phyloP scores from a whole-genome alignment of 2,888 invertebrate species.

The Eumacrocentrus americanus region DNA sequence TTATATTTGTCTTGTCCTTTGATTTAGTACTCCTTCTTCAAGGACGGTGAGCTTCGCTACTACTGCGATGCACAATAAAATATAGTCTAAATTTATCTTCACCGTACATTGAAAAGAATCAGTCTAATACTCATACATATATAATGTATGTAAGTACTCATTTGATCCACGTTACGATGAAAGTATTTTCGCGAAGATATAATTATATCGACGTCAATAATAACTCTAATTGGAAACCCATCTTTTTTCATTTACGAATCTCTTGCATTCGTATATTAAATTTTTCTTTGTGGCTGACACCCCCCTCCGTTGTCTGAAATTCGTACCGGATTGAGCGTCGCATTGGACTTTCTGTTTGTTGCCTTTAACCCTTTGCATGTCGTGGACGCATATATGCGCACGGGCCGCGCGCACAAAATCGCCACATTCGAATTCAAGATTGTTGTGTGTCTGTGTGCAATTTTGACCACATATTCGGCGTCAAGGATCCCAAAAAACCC shows the following conservation, averaged over 20 bases:
- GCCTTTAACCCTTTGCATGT: too few species aligned
- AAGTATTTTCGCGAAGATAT: neutral
- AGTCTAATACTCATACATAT: slow-evolving; percentile 8
- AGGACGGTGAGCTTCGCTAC: neutral
- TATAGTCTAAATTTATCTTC: slow-evolving; percentile 4
- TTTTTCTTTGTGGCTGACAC: slow-evolving; percentile 13
- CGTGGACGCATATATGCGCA: too few species aligned
- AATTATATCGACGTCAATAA: slow-evolving; percentile 9
- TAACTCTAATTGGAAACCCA: slow-evolving; percentile 11
- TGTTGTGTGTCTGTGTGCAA: too few species aligned
- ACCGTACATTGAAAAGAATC: slow-evolving; percentile 4
- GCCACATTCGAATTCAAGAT: too few species aligned
- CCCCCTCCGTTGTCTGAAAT: slow-evolving; percentile 39
- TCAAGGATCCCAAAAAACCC: too few species aligned
- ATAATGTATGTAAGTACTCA: neutral
- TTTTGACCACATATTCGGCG: too few species aligned
- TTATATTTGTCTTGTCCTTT: slow-evolving; percentile 17
- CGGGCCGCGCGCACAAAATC: too few species aligned
- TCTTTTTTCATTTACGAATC: neutral
- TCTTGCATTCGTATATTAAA: slow-evolving; percentile 8
- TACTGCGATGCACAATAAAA: neutral
- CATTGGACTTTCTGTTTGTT: too few species aligned
- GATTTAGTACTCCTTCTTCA: slow-evolving; percentile 11
- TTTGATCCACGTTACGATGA: neutral
- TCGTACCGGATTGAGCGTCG: slow-evolving; percentile 24